Evolutionary conservation across 2,888 invertebrate species (phyloP), one percentile per base, ranked within the genome.

Genomic region (Cecidostiba fungosa): DNA sequence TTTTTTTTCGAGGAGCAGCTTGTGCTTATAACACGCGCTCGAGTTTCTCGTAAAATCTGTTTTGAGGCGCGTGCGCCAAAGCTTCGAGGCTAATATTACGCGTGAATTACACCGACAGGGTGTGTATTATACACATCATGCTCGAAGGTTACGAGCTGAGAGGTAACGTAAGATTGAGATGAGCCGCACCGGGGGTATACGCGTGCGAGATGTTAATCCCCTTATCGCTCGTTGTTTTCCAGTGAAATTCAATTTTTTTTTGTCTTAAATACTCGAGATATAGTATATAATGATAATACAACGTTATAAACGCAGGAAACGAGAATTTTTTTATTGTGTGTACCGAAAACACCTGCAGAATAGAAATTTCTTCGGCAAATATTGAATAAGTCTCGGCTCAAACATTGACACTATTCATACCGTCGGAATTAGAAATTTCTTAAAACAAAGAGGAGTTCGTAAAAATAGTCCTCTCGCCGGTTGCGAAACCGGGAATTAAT

Each of bases 81-180:
- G 66, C 66, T 39, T 23, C 14, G 66, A 69, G 85, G 62, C 82
- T 85, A 82, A 82, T 82, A 85, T 85, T 85, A 78, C 85, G 85
- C n/a, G n/a, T 81, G 77, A 84, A 85, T 85, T 82, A 82, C 66
- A 59, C 54, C 19, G 59, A n/a, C 54, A 43, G 26, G 10, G 29
- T 73, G 59, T 59, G 54, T 50, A 50, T 59, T 59, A 59, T 59
- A 50, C n/a, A 59, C n/a, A 23, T 5, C 29, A 76, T 8, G 47
- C 36, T 54, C 36, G 23, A 59, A 59, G 54, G 54, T 23, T 5
- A 19, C 8, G 69, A n/a, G n/a, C n/a, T n/a, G n/a, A 26, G 39
- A 23, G 23, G 77, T 81, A 73, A 81, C 66, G 72, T 73, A 36
- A 85, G 81, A 85, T 72, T 43, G n/a, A 16, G 62, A 43, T n/a